These are phyloP conservation scores for Zaprionus vittiger DNA, from an alignment of 1,140 invertebrate genomes.

Conservation along the genomic window DNA sequence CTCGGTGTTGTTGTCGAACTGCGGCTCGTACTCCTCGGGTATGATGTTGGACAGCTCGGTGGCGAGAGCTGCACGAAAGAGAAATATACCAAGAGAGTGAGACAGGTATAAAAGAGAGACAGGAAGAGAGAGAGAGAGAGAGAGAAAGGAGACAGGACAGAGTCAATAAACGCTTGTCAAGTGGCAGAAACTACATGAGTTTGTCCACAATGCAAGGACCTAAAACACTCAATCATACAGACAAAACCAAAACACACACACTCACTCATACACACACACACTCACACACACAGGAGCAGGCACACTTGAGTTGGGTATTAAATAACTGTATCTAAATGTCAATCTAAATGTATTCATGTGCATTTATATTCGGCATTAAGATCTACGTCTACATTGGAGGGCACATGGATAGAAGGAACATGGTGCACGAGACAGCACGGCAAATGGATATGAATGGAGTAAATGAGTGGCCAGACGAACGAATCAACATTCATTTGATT, in stretches of 20 bases:
- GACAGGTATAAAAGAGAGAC: not conserved
- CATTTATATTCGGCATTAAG: slow-evolving; percentile 58
- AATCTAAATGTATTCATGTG: slow-evolving; percentile 80
- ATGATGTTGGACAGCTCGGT: slow-evolving; percentile 75
- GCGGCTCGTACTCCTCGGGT: slow-evolving; percentile 87
- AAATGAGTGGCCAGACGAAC: slow-evolving; percentile 32
- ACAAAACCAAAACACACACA: slow-evolving; percentile 29
- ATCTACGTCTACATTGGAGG: slow-evolving; percentile 25
- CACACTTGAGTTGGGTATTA: slow-evolving; percentile 59
- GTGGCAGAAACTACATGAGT: slow-evolving; percentile 30
- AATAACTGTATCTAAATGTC: slow-evolving; percentile 76
- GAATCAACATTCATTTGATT: slow-evolving; percentile 76
- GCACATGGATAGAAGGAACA: slow-evolving; percentile 5
- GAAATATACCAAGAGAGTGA: not conserved
- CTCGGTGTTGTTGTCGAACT: slow-evolving; percentile 94
- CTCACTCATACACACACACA: slow-evolving; percentile 17
- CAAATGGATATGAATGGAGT: slow-evolving; percentile 39
- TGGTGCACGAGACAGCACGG: slow-evolving; percentile 36
- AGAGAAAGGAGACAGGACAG: not conserved
- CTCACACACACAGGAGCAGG: not conserved
- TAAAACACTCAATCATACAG: slow-evolving; percentile 27
- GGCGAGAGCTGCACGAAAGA: slow-evolving; percentile 39
- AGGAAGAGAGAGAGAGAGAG: slow-evolving; percentile 1
- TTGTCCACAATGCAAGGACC: slow-evolving; percentile 25
- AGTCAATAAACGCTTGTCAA: slow-evolving; percentile 44